These are phyloP conservation scores for Microtus richardsoni DNA, from an alignment of 2,113 vertebrate genomes.

Conservation along the genomic window DNA sequence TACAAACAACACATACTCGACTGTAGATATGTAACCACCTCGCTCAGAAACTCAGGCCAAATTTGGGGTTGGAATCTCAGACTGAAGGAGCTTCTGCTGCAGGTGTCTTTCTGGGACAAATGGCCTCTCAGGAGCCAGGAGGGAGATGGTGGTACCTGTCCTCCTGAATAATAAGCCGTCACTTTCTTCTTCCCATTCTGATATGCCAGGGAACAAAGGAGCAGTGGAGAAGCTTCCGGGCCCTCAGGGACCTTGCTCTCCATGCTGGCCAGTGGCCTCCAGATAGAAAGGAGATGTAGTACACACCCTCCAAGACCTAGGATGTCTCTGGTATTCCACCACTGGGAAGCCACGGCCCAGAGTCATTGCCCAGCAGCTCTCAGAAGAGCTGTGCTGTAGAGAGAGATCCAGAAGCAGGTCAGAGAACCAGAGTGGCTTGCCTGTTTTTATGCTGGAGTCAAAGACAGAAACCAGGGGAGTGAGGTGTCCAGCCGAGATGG, in stretches of 20 bases:
- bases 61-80: slow-evolving; percentile 57
- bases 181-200: background rate
- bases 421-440: background rate
- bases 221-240: background rate
- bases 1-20: background rate
- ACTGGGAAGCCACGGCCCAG: background rate
- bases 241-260: slow-evolving; percentile 5
- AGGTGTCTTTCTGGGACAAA: background rate
- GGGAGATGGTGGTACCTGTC: background rate
- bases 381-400: background rate
- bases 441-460: background rate
- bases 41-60: slow-evolving; percentile 52
- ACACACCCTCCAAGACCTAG: background rate
- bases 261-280: background rate
- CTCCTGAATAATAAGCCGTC: background rate
- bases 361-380: background rate
- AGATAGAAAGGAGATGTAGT: background rate
- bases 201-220: background rate
- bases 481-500: slow-evolving; percentile 12
- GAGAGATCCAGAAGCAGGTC: background rate
- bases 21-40: background rate
- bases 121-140: background rate
- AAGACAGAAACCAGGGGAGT: background rate
- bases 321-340: background rate
- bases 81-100: slow-evolving; percentile 61